Conservation (phyloP, 2,888 invertebrate species). For the Lochmaea capreae region DNA sequence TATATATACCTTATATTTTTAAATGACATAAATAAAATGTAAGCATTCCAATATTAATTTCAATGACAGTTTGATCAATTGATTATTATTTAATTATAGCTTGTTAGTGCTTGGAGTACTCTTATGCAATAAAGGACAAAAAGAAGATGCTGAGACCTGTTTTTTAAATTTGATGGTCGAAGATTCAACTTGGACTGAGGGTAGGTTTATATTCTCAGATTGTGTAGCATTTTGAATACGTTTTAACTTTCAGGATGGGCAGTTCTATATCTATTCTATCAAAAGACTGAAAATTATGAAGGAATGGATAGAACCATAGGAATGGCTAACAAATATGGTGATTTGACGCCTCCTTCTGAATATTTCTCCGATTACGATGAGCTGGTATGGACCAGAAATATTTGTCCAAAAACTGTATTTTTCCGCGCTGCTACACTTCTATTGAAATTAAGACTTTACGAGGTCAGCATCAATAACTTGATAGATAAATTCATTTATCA, state of each 20-base stretch:
- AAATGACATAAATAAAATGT: too few relatives aligned
- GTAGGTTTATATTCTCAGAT: conserved; percentile 37
- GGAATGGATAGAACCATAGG: conserved; percentile 59
- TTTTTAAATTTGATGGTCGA: conserved; percentile 57
- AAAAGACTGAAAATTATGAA: conserved; percentile 53
- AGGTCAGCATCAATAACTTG: conserved; percentile 41
- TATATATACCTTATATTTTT: too few relatives aligned
- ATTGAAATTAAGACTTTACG: conserved; percentile 58
- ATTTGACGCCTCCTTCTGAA: conserved; percentile 43
- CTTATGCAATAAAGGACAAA: conserved; percentile 53
- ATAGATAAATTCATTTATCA: conserved; percentile 19
- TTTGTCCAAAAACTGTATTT: conserved; percentile 56
- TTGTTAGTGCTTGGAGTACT: conserved; percentile 58
- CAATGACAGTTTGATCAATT: not conserved
- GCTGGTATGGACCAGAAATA: conserved; percentile 57
- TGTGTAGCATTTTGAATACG: not conserved
- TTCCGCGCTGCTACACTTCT: conserved; percentile 56
- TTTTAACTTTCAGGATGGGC: conserved; percentile 54
- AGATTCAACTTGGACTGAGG: conserved; percentile 60
- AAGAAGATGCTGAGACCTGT: conserved; percentile 61
- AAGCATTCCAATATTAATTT: too few relatives aligned
- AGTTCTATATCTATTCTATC: conserved; percentile 59
- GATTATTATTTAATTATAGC: conserved; percentile 47
- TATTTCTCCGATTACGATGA: conserved; percentile 54
- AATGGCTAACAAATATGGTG: conserved; percentile 56